phyloP scores from a whole-genome alignment of 2,797 vertebrate species.

The Lindbergichthys nudifrons region DNA sequence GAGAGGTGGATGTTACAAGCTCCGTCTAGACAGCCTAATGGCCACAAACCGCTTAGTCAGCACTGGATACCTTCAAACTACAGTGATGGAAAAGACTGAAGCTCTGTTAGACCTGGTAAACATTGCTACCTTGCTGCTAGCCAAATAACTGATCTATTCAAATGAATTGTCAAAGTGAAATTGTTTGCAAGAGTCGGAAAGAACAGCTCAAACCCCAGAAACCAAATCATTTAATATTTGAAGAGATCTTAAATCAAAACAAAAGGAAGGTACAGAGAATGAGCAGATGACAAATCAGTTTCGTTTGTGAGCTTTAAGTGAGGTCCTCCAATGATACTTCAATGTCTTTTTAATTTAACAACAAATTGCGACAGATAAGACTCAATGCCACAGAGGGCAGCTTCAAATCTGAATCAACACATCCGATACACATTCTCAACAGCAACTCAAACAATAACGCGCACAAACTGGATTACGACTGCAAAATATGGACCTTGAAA shows the following conservation, averaged over 20 bases:
- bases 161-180: neutral
- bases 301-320: neutral
- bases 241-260: neutral
- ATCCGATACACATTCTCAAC: slow-evolving; percentile 27
- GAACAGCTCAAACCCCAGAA: neutral
- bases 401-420: slow-evolving; percentile 32
- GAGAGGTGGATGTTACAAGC: slow-evolving; percentile 55
- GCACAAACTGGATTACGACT: neutral
- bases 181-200: neutral
- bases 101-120: neutral
- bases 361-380: slow-evolving; percentile 17
- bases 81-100: neutral
- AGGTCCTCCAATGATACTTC: neutral
- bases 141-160: neutral
- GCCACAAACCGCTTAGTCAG: slow-evolving; percentile 41
- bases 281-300: neutral
- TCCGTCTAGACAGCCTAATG: slow-evolving; percentile 46
- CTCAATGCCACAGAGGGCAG: slow-evolving; percentile 8
- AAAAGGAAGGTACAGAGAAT: neutral
- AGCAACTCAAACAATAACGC: neutral
- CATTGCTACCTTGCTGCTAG: neutral
- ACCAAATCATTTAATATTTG: neutral
- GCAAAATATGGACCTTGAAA: slow-evolving; percentile 11
- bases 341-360: neutral
- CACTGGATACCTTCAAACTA: slow-evolving; percentile 29